Evolutionary conservation across 1,140 invertebrate genomes (phyloP), one percentile per base, ranked within the genome.

Genomic region (Cotesia chilonis): DNA sequence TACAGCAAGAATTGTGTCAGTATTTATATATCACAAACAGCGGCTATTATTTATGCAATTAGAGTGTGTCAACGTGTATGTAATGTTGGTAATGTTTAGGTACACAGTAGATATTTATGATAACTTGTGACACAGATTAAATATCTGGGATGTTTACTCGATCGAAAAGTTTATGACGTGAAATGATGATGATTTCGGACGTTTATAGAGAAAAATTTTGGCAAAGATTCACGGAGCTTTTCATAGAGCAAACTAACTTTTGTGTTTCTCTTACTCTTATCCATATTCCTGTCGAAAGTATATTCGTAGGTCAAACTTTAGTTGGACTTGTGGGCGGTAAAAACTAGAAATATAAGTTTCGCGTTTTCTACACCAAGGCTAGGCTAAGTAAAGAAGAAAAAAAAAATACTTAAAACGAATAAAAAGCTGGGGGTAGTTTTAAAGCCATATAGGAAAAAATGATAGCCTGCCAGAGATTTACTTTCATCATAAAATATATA

Each of bases 181-280:
- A 70, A 17, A 37, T 61, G 74, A 77, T 80, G 74, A 79, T 80
- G 76, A 78, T 80, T 78, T 79, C 77, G 78, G 76, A 72, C 78
- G 73, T 80, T 82, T 78, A 79, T 81, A 78, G 80, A 82, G 76
- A 79, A 76, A 78, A 78, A 77, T 76, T 68, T 78, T 78, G 75
- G 77, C 75, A 71, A 72, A 47, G 12, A 52, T 57, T 61, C 73
- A 54, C 12, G 14, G 28, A 6, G 60, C 54, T 57, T 57, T 57
- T 20, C 54, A 20, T 20, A 35, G 20, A 35, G 17, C 20, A 20
- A 7, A 61, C 60, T 35, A 12, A 61, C 60, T 20, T 61, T 12
- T 61, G 35, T 28, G n/a, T 14, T 20, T 4, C 54, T 57, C 54
- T 57, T 14, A n/a, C 54, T 47, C 41, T 47, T 47, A 9, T 47